Base-by-base conservation (phyloP, 2,113 vertebrate genomes). In the Grammatotria lemairii region DNA sequence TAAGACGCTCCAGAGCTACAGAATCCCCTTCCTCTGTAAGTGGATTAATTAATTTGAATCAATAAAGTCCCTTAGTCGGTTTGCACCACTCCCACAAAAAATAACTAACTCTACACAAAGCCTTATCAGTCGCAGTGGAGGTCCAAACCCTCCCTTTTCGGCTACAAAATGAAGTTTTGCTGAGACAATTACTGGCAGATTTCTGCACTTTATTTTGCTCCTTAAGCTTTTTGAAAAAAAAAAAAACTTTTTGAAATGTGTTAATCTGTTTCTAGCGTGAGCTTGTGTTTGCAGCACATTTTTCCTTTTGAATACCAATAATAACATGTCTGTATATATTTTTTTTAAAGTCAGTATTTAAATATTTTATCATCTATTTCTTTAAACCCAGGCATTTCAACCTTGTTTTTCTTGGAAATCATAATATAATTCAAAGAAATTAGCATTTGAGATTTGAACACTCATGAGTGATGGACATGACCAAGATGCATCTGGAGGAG, bases 1-100 rank as follows among this genome's bases (percentile, higher is more conserved):
- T 96, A 96, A 96, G 89, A 95, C 92, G 90, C 93, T 91, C 87
- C 88, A 85, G 91, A 95, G 95, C 94, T 89, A 84, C 85, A 91
- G 88, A 96, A 96, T 96, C 95, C 95, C 86, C 91, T 92, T 92
- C 93, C 91, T 93, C 93, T 89, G 81, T 96, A 96, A 96, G 93
- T 94, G 94, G 96, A 97, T 96, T 96, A 96, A 97, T 96, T 97
- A 95, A 96, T 96, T 96, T 96, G 89, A 97, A 97, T 96, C 95
- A 97, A 96, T 96, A 96, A 95, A 95, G 90, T 95, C 89, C 92
- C 90, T 94, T 90, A 92, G 93, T 95, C 75, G 84, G 87, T 86
- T 90, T 93, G 89, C 86, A 90, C 87, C 85, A 84, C 78, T 85
- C 87, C 87, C 78, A 79, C 35, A 65, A 90, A 91, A 91, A 93